Evolutionary conservation across 2,888 invertebrate genomes (phyloP).

Genomic region (Branchipolynoe longqiensis): DNA sequence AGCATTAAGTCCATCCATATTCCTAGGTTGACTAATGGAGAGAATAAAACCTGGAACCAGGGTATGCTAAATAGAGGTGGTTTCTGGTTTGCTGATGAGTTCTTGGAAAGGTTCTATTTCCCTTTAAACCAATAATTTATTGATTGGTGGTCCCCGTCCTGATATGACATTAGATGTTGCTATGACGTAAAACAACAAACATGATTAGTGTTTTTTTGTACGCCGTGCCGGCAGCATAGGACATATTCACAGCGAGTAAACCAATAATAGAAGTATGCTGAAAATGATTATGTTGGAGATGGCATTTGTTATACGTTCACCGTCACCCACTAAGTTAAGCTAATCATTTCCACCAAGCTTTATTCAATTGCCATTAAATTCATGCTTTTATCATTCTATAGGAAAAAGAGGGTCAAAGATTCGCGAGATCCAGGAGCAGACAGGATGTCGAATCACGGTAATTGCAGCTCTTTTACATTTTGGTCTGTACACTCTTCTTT

Average conservation of each 20-base stretch:
- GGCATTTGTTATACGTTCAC: neutral
- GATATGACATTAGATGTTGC: too few relatives aligned
- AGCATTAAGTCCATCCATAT: too few relatives aligned
- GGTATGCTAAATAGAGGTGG: too few relatives aligned
- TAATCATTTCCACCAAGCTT: neutral
- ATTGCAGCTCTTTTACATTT: neutral
- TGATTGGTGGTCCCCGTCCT: too few relatives aligned
- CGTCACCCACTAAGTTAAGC: neutral
- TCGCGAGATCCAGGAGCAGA: neutral
- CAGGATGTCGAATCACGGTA: slow-evolving; percentile 8
- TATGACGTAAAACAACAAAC: too few relatives aligned
- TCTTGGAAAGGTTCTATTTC: neutral
- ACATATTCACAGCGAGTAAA: neutral
- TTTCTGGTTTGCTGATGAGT: too few relatives aligned
- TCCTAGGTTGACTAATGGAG: too few relatives aligned
- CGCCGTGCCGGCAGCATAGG: too few relatives aligned
- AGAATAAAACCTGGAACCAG: too few relatives aligned
- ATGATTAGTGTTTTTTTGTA: too few relatives aligned
- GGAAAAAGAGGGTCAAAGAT: slow-evolving; percentile 30
- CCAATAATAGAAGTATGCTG: neutral
- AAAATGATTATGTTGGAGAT: neutral
- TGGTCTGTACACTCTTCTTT: neutral
- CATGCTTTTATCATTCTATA: neutral
- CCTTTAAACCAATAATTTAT: neutral
- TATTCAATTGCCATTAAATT: neutral